phyloP scores from a whole-genome alignment of 2,888 invertebrate species.

The Tribolium freemani region DNA sequence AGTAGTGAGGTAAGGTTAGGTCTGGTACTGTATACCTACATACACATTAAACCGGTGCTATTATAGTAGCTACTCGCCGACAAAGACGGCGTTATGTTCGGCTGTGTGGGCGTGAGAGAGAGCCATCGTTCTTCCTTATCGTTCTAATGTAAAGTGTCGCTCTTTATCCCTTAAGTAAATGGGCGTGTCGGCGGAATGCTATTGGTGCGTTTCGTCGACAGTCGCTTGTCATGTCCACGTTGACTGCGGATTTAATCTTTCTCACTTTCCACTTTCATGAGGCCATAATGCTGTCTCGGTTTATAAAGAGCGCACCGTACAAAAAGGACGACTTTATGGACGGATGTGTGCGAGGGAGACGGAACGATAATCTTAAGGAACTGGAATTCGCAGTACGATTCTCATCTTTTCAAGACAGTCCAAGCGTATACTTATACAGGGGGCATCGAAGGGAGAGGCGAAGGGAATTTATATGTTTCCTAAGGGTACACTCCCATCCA shows the following conservation, averaged over 20 bases:
- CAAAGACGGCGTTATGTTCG: conserved; percentile 62
- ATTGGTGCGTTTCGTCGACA: conserved; percentile 59
- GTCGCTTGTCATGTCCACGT: conserved; percentile 63
- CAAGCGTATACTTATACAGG: conserved; percentile 65
- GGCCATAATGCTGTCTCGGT: conserved; percentile 60
- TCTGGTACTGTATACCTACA: conserved; percentile 61
- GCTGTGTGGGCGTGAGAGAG: conserved; percentile 56
- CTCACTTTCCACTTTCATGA: conserved; percentile 60
- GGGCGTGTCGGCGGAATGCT: conserved; percentile 58
- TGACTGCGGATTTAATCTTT: conserved; percentile 58
- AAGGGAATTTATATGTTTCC: conserved; percentile 65
- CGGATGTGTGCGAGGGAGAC: conserved; percentile 57
- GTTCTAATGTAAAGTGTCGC: conserved; percentile 64
- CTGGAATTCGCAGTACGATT: conserved; percentile 67
- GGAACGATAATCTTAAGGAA: conserved; percentile 65
- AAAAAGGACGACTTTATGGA: conserved; percentile 44
- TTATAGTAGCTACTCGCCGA: conserved; percentile 67
- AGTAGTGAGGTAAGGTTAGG: conserved; percentile 66
- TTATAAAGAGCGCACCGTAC: conserved; percentile 51
- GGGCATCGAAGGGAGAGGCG: conserved; percentile 48
- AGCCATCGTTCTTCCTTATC: conserved; percentile 59
- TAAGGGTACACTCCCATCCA: conserved; percentile 64
- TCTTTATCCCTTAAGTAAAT: conserved; percentile 67
- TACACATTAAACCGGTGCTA: conserved; percentile 66
- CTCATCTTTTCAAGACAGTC: conserved; percentile 67